Conservation (phyloP, 2,113 vertebrate genomes). For the Erpornis zantholeuca region DNA sequence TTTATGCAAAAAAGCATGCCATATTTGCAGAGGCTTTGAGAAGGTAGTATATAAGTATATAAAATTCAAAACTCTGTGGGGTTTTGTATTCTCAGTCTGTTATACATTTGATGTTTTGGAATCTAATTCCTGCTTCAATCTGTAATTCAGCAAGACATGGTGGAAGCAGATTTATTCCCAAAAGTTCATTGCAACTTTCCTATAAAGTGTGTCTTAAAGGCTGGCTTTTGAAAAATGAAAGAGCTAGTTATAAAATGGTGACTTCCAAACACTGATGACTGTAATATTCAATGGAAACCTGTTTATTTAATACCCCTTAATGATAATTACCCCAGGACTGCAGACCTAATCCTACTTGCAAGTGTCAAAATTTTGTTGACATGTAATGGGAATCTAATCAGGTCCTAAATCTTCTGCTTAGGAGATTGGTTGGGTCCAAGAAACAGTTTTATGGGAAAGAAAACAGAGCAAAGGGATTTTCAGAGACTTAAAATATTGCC, state of each 20-base stretch:
- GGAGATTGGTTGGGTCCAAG: background rate
- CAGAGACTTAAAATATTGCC: background rate
- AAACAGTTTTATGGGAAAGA: background rate
- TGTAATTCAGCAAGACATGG: background rate
- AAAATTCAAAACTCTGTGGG: background rate
- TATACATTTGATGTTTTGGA: background rate
- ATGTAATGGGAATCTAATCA: background rate
- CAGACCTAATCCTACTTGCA: background rate
- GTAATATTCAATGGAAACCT: background rate
- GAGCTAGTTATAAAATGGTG: background rate
- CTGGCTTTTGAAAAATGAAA: background rate
- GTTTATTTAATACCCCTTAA: background rate
- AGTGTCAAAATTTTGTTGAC: background rate
- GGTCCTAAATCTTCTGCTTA: background rate
- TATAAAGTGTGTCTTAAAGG: background rate
- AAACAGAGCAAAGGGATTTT: background rate
- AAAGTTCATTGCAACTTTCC: background rate
- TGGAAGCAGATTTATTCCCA: background rate
- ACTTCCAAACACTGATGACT: background rate
- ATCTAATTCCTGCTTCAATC: background rate
- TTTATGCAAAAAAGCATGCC: background rate
- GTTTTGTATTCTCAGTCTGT: background rate
- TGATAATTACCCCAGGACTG: background rate
- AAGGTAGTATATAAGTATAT: background rate
- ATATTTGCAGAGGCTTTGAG: background rate